Base-by-base conservation (phyloP, 2,113 vertebrate genomes). In the Bos indicus region DNA sequence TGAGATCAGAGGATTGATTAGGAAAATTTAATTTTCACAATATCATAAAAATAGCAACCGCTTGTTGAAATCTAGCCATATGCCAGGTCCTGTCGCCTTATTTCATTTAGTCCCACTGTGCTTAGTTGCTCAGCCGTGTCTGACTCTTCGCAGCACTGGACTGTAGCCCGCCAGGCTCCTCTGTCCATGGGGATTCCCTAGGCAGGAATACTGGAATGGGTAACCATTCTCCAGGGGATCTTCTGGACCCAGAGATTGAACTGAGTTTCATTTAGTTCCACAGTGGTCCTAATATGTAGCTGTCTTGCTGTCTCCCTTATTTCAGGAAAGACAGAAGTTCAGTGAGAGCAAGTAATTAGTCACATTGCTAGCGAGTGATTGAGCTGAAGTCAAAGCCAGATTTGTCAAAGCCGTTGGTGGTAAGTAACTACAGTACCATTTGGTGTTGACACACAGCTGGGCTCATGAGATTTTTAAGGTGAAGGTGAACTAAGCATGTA, bases 281-380 rank as follows among this genome's bases (percentile, higher is more conserved):
- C 16, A 59, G 36, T 7, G 51, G 14, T 67, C 23, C 51, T 40
- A 21, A 25, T 71, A 57, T 40, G n/a, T 64, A 91, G n/a, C 51
- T 36, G 52, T 11, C 56, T 88, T 74, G 33, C 86, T 88, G 82
- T 62, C 81, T 82, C 13, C 19, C 11, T 54, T 82, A 86, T 77
- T 71, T 87, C 33, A 92, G 74, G 92, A 90, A 80, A 95, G 80
- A 64, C 64, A 78, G 56, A 84, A 28, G 86, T 91, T 92, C 85
- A 40, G 40, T 30, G 78, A 97, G 88, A 92, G 78, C 92, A 97
- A 90, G 74, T 88, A 86, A 43, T 93, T 54, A 94, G 87, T 91
- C 43, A 36, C 51, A 28, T 84, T 88, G 77, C 40, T 59, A 67
- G 71, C 15, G 15, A 80, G 77, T 96, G 86, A 33, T 33, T 46